Conservation (phyloP, 23 tunicate genomes). For the Phallusia fumigata region DNA sequence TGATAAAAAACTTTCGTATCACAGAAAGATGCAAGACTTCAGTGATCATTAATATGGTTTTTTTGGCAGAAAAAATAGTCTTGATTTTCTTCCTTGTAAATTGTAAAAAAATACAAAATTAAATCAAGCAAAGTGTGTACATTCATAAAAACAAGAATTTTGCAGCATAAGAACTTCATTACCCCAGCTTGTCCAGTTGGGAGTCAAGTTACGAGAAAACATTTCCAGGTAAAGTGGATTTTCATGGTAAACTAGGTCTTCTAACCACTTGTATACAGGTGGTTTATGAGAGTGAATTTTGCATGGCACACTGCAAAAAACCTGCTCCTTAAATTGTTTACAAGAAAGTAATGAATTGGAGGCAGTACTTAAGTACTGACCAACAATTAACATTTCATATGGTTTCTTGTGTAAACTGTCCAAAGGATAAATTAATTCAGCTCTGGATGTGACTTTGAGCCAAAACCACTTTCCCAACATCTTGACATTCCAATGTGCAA, state of each 20-base stretch:
- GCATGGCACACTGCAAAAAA: slow-evolving; percentile 67
- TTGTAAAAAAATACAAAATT: too few species aligned
- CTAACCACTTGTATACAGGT: slow-evolving; percentile 43
- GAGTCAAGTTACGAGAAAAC: slow-evolving; percentile 59
- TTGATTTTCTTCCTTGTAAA: too few species aligned
- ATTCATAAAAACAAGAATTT: neutral
- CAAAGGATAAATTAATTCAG: slow-evolving; percentile 65
- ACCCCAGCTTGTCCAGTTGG: slow-evolving; percentile 89
- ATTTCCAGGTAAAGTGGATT: slow-evolving; percentile 62
- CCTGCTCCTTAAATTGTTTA: slow-evolving; percentile 20
- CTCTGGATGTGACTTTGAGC: slow-evolving; percentile 64
- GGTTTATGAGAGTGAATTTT: slow-evolving; percentile 91
- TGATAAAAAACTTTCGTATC: too few species aligned
- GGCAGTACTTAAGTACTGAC: neutral
- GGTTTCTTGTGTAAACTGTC: slow-evolving; percentile 85
- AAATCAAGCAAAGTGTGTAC: neutral
- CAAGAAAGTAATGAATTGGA: neutral
- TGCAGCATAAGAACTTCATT: slow-evolving; percentile 86
- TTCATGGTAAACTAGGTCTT: neutral
- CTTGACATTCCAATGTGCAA: slow-evolving; percentile 42
- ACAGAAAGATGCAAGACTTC: too few species aligned
- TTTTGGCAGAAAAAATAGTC: too few species aligned
- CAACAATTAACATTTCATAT: slow-evolving; percentile 71
- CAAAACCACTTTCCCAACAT: slow-evolving; percentile 71
- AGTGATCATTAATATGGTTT: too few species aligned